Percentiles rank a stretch among this genome's conserved stretches.
Evolutionary conservation across 1,140 invertebrate genomes (phyloP).

Genomic region (Brevipalpus yothersi): DNA sequence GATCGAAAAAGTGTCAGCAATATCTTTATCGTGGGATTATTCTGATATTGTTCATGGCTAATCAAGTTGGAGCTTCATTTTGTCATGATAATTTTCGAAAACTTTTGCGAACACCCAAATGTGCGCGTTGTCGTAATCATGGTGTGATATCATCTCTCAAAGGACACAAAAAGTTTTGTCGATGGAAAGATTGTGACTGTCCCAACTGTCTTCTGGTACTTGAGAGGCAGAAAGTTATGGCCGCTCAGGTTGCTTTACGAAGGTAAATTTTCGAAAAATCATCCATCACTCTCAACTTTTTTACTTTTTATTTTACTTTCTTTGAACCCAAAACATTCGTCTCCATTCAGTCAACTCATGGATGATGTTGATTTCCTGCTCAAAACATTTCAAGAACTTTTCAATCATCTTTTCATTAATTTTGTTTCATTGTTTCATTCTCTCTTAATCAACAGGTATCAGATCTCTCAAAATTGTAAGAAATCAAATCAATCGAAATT

Average conservation of each 20-base stretch:
- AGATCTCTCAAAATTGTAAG: neutral
- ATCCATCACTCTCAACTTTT: no score
- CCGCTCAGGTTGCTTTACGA: slow-evolving; percentile 69
- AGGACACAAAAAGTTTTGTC: slow-evolving; percentile 86
- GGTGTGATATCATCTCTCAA: slow-evolving; percentile 92
- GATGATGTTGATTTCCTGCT: neutral
- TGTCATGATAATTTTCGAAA: neutral
- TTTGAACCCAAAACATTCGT: no score
- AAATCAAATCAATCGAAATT: neutral
- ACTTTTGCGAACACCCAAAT: slow-evolving; percentile 61
- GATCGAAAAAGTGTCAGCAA: no score
- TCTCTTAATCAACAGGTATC: neutral
- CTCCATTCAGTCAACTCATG: neutral
- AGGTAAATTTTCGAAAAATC: slow-evolving; percentile 21
- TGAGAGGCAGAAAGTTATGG: slow-evolving; percentile 94
- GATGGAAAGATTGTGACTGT: slow-evolving; percentile 84
- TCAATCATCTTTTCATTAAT: no score
- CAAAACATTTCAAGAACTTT: neutral
- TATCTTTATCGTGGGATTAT: no score
- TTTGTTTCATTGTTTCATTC: neutral
- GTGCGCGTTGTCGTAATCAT: slow-evolving; percentile 90
- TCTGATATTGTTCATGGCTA: no score
- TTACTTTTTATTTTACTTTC: no score
- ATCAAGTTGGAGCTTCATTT: no score
- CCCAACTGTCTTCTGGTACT: slow-evolving; percentile 97